A percentile compares a stretch with the other conserved stretches of the same genome.
These are phyloP conservation scores for Bombus ignitus DNA, from an alignment of 1,140 invertebrate genomes.

Conservation along the genomic window DNA sequence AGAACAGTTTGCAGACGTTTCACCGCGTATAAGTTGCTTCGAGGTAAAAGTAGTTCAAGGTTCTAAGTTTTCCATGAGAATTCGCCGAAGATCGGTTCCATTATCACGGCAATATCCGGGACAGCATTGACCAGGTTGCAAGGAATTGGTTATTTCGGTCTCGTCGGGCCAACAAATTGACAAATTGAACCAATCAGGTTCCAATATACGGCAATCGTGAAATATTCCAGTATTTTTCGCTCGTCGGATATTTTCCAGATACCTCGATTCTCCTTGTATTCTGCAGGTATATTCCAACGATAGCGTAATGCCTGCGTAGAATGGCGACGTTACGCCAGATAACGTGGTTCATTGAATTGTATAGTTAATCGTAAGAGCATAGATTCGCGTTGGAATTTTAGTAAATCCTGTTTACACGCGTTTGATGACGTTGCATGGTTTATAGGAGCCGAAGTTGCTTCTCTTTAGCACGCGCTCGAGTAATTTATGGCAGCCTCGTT, in stretches of 20 bases:
- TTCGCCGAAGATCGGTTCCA: conserved; percentile 40
- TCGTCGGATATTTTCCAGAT: neutral
- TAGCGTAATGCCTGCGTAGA: neutral
- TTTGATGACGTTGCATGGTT: conserved; percentile 10
- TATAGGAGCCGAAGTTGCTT: neutral
- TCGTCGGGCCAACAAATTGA: conserved; percentile 41
- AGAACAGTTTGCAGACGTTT: no score
- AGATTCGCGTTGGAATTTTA: neutral
- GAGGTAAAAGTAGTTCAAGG: neutral
- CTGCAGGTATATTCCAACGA: no score
- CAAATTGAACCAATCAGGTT: conserved; percentile 49
- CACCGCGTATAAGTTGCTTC: neutral
- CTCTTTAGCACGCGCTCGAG: conserved; percentile 14
- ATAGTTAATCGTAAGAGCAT: neutral
- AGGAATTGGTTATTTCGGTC: neutral
- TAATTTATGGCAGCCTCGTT: conserved; percentile 22
- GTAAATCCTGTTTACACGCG: neutral
- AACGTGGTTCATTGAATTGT: neutral
- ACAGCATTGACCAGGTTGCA: neutral
- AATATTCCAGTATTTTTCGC: conserved; percentile 11
- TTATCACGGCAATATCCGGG: conserved; percentile 51
- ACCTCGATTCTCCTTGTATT: neutral
- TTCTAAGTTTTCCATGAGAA: conserved; percentile 22
- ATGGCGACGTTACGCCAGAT: neutral
- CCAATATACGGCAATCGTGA: conserved; percentile 35